Percentiles rank a stretch among this genome's conserved stretches.
Evolutionary conservation across 1,140 invertebrate species (phyloP).

Genomic region (Dufourea novaeangliae): DNA sequence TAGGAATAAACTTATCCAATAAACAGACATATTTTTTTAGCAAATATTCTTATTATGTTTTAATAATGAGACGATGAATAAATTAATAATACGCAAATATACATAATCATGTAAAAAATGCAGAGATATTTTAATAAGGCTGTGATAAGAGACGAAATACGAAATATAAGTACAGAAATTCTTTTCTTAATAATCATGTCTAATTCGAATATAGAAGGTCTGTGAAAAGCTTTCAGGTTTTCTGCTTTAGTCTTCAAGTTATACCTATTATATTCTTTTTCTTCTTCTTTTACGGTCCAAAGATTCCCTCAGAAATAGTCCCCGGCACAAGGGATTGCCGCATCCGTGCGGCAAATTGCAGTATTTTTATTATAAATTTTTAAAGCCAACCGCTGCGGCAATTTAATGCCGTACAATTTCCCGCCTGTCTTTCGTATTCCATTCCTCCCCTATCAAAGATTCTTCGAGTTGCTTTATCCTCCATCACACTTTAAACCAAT

Average conservation of each 20-base stretch:
- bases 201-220: neutral
- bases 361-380: slow-evolving; percentile 47
- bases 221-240: neutral
- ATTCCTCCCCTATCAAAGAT: slow-evolving; percentile 1
- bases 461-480: neutral
- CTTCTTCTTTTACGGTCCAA: neutral
- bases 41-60: too few relatives aligned
- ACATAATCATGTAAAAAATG: too few relatives aligned
- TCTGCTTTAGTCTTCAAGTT: neutral
- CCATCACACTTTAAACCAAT: neutral
- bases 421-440: neutral
- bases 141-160: too few relatives aligned
- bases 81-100: too few relatives aligned
- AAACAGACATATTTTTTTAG: too few relatives aligned
- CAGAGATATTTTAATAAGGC: too few relatives aligned
- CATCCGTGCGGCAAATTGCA: slow-evolving; percentile 40
- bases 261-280: neutral
- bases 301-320: neutral
- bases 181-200: too few relatives aligned
- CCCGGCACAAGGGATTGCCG: neutral
- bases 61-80: too few relatives aligned
- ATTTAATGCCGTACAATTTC: slow-evolving; percentile 23
- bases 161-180: too few relatives aligned
- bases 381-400: slow-evolving; percentile 22
- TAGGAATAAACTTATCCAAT: too few relatives aligned